Percentiles rank a stretch among this genome's conserved stretches.
phyloP scores from a whole-genome alignment of 2,113 vertebrate species.

The Osmerus eperlanus region DNA sequence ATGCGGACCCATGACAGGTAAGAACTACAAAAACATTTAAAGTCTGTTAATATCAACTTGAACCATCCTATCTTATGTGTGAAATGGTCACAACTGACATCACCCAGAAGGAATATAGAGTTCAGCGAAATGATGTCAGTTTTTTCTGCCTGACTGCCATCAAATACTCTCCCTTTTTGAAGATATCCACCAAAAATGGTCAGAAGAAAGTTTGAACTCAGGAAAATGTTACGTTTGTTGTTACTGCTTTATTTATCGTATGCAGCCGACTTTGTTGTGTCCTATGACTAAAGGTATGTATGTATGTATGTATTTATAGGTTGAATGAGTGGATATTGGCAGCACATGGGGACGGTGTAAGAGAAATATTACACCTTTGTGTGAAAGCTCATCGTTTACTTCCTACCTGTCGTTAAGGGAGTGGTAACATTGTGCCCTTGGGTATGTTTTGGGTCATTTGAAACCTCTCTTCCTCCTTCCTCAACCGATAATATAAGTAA shows the following conservation, averaged over 20 bases:
- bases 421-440: constrained; percentile 32
- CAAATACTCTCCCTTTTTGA: too few species aligned
- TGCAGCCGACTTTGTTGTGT: too few species aligned
- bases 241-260: not conserved
- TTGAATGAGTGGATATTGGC: not conserved
- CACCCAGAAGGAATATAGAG: too few species aligned
- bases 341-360: constrained; percentile 22
- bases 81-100: too few species aligned
- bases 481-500: constrained; percentile 41
- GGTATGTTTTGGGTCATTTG: constrained; percentile 51
- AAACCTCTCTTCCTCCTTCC: constrained; percentile 39
- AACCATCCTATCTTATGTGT: too few species aligned
- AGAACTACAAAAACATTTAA: constrained; percentile 22
- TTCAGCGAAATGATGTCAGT: too few species aligned
- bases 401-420: constrained; percentile 26
- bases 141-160: too few species aligned
- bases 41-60: not conserved
- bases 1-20: constrained; percentile 91
- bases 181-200: not conserved
- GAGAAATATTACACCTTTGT: constrained; percentile 51
- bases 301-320: not conserved
- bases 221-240: too few species aligned
- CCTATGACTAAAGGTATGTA: not conserved
- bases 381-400: constrained; percentile 26
- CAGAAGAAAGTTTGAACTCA: not conserved